These are phyloP conservation scores for Ranitomeya variabilis DNA, from an alignment of 2,113 vertebrate species.

Conservation along the genomic window DNA sequence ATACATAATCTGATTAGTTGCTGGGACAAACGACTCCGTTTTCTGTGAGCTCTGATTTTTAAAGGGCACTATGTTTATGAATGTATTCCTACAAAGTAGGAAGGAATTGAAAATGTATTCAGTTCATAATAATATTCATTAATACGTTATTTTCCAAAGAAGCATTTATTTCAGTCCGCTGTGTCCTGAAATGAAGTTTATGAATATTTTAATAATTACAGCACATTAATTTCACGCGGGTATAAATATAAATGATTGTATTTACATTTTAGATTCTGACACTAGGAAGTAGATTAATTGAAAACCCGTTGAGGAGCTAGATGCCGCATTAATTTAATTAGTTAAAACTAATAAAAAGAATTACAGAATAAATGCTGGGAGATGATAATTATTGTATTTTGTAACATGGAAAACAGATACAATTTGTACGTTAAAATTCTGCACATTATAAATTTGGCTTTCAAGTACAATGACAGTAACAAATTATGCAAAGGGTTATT, in stretches of 20 bases:
- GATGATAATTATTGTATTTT: conserved; percentile 3
- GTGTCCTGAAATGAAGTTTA: conserved; percentile 14
- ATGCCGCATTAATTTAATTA: conserved; percentile 26
- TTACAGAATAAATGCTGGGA: neutral
- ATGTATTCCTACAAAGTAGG: neutral
- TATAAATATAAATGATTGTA: conserved; percentile 24
- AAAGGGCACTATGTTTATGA: neutral
- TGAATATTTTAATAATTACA: conserved; percentile 37
- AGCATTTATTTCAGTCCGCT: neutral
- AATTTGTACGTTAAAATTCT: conserved; percentile 20
- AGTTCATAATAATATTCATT: conserved; percentile 15
- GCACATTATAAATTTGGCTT: neutral
- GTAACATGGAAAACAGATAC: neutral
- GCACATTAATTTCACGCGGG: conserved; percentile 19
- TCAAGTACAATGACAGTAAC: neutral
- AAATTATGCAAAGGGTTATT: neutral
- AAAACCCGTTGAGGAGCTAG: neutral
- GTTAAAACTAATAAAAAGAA: conserved; percentile 14
- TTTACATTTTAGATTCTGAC: conserved; percentile 30
- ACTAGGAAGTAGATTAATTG: conserved; percentile 23
- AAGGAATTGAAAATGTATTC: conserved; percentile 15
- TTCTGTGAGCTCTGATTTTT: neutral
- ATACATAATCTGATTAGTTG: neutral
- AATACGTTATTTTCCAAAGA: neutral
- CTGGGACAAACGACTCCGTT: neutral